Conservation (phyloP, 2,113 vertebrate genomes). For the Muntiacus muntjak region DNA sequence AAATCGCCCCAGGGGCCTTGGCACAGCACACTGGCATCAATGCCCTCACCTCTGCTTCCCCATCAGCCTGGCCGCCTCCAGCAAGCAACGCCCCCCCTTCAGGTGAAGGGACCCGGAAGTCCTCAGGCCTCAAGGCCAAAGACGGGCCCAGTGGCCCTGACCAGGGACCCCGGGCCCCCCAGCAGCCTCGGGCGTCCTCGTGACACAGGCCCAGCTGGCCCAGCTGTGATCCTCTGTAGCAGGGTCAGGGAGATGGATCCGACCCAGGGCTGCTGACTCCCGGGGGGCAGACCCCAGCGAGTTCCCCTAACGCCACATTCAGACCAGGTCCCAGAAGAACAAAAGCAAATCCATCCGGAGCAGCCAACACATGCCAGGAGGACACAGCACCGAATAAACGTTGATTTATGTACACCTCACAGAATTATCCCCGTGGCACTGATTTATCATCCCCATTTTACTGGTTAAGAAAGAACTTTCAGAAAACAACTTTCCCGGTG, state of each 20-base stretch:
- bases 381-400: fast-evolving
- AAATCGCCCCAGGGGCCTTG: neutral
- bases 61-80: neutral
- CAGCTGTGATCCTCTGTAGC: neutral
- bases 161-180: neutral
- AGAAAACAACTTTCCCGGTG: neutral
- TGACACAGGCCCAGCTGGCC: neutral
- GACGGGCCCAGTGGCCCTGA: neutral
- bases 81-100: neutral
- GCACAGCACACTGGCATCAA: neutral
- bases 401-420: fast-evolving
- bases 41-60: neutral
- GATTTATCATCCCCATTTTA: too few species aligned
- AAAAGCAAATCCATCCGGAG: fast-evolving
- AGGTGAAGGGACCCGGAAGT: neutral
- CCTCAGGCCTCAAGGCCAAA: neutral
- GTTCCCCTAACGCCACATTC: neutral
- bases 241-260: fast-evolving
- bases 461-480: neutral
- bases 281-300: neutral
- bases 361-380: fast-evolving
- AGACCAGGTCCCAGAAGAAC: neutral
- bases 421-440: neutral
- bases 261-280: neutral
- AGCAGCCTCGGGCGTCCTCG: fast-evolving